phyloP scores from a whole-genome alignment of 2,797 vertebrate genomes.

The Sebastes iracundus region DNA sequence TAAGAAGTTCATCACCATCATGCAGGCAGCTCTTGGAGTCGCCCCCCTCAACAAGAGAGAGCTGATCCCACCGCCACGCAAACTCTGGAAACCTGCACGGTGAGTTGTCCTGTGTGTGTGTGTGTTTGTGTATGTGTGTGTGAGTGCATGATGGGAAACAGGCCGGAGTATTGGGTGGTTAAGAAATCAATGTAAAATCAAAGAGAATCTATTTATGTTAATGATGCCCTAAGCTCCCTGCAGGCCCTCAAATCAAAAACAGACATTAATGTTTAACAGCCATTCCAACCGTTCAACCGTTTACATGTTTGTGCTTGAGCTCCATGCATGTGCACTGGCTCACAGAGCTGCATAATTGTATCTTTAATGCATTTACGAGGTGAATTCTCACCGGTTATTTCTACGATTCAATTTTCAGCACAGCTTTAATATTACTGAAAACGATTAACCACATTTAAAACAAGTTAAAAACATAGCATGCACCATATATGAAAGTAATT shows the following conservation, averaged over 20 bases:
- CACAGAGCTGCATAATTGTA: neutral
- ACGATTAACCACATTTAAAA: neutral
- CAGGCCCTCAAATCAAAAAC: constrained; percentile 5
- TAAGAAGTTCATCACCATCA: constrained; percentile 91
- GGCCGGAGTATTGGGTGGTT: neutral
- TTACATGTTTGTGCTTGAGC: neutral
- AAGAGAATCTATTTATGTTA: constrained; percentile 19
- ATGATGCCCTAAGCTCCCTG: neutral
- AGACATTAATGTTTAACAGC: constrained; percentile 23
- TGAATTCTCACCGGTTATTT: neutral
- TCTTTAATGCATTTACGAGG: neutral
- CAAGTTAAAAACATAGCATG: neutral
- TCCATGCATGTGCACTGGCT: neutral
- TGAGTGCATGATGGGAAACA: neutral
- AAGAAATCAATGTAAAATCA: constrained; percentile 26
- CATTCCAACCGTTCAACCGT: neutral
- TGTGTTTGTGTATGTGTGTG: constrained; percentile 4
- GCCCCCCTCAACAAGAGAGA: constrained; percentile 93
- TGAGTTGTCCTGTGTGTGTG: constrained; percentile 75
- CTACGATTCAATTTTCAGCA: too few species aligned
- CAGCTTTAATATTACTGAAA: neutral
- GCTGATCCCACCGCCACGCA: constrained; percentile 88
- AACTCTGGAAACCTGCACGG: constrained; percentile 88
- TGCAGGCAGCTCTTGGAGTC: constrained; percentile 90
- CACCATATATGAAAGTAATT: neutral